Evolutionary conservation across 2,888 invertebrate species (phyloP).

Genomic region (Coelogynopora nodosa): DNA sequence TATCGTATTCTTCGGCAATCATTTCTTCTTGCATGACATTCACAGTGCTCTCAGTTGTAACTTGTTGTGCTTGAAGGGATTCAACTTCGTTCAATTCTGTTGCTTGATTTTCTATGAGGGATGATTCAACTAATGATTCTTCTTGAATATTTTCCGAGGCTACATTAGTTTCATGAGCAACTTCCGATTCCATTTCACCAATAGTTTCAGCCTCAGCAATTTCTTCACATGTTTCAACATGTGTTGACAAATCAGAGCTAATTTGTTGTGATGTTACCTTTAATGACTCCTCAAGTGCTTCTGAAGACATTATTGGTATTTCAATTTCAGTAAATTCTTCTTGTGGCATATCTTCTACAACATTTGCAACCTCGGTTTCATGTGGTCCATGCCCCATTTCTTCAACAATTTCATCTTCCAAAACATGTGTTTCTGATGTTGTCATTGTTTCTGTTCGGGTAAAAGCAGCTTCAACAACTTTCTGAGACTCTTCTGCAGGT

Average conservation of each 20-base stretch:
- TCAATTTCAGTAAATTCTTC: not conserved
- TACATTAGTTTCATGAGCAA: not conserved
- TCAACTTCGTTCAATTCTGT: not conserved
- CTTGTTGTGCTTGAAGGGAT: not conserved
- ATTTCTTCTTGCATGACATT: not conserved
- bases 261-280: not conserved
- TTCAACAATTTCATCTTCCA: not conserved
- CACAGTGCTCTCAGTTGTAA: not conserved
- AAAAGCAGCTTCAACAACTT: not conserved
- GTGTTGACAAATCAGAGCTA: not conserved
- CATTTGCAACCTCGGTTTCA: not conserved
- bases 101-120: not conserved
- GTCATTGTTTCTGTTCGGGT: not conserved
- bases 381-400: not conserved
- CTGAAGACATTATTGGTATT: not conserved
- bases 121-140: not conserved
- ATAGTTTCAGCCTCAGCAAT: not conserved
- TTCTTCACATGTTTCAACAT: not conserved
- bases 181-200: not conserved
- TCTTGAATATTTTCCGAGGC: not conserved
- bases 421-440: not conserved
- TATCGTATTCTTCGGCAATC: not conserved
- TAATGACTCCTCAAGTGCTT: not conserved
- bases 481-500: not conserved
- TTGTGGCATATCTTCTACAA: slow-evolving; percentile 6